Evolutionary conservation across 30 jellyfish, hydroid and myxozoan genomes (phyloP), one percentile per base, ranked within the genome.

Genomic region (Cassiopea andromeda): DNA sequence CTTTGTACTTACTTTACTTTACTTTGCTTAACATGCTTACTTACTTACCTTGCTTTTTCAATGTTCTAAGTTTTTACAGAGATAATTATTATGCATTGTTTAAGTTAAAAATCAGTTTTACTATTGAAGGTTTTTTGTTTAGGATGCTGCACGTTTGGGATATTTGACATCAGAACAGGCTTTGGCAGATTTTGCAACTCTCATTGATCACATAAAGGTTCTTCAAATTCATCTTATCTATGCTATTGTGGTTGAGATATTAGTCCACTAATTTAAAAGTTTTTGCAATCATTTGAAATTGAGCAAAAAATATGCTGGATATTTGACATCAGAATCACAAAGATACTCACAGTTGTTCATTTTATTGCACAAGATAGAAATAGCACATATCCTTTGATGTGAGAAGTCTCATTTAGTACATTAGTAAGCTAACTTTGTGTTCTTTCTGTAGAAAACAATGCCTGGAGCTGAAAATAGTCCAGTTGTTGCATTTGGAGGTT

Each of bases 141-240:
- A 94, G 98, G 98, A 94, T 94, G 97, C 98, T 12, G 61, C 84
- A 5, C 97, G 90, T 71, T 86, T 90, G 48, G 98, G 98, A 10
- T 94, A 94, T 87, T 89, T 94, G 80, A 85, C 97, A 45, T 89
- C 98, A 7, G 98, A 91, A 80, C 98, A 94, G 74, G 98, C 98
- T 7, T 73, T 94, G 75, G 98, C 97, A 27, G 98, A 94, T 76
- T 94, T 87, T 94, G 98, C 98, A 17, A 79, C 96, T 7, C 88
- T 94, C 18, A 94, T 94, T 82, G 87, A 73, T 47, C 89, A 90
- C 64, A 90, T 94, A 48, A 94, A 87, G 94, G 98, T 94, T 18
- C 79, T 12, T n/a, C 8, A 7, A 64, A 73, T 17, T 7, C 57
- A 13, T 44, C 12, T 75, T 19, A 3, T 44, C 43, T 3, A 48